These are phyloP conservation scores for Ametastegia equiseti DNA, from an alignment of 2,888 invertebrate genomes.

Conservation along the genomic window DNA sequence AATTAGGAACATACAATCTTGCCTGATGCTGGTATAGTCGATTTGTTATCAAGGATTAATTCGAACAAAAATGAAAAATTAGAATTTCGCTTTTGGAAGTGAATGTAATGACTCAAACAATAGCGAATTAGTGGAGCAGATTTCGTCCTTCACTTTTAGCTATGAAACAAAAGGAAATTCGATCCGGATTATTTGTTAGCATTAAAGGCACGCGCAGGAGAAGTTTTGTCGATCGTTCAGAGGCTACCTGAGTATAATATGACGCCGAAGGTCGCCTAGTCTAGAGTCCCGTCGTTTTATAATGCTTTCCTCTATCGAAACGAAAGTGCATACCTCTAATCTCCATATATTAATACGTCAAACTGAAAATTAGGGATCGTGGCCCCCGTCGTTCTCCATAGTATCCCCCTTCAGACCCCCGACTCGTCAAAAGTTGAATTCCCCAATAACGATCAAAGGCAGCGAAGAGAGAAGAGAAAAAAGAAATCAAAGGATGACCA, in stretches of 20 bases:
- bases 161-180: not conserved
- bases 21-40: not conserved
- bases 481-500: not conserved
- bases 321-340: slow-evolving; percentile 42
- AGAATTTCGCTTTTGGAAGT: too few relatives aligned
- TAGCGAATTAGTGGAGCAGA: not conserved
- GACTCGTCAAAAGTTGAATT: not conserved
- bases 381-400: not conserved
- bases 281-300: slow-evolving; percentile 32
- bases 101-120: too few relatives aligned
- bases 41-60: too few relatives aligned
- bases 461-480: too few relatives aligned
- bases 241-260: slow-evolving; percentile 11
- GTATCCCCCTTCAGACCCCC: not conserved
- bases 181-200: not conserved
- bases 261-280: slow-evolving; percentile 42
- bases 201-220: not conserved
- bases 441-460: not conserved
- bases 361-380: not conserved
- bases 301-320: slow-evolving; percentile 29
- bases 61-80: too few relatives aligned
- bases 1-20: not conserved
- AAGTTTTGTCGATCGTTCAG: slow-evolving; percentile 17
- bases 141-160: not conserved
- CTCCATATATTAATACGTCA: slow-evolving; percentile 34